Evolutionary conservation across 1,140 invertebrate species (phyloP).

Genomic region (Aphidius gifuensis): DNA sequence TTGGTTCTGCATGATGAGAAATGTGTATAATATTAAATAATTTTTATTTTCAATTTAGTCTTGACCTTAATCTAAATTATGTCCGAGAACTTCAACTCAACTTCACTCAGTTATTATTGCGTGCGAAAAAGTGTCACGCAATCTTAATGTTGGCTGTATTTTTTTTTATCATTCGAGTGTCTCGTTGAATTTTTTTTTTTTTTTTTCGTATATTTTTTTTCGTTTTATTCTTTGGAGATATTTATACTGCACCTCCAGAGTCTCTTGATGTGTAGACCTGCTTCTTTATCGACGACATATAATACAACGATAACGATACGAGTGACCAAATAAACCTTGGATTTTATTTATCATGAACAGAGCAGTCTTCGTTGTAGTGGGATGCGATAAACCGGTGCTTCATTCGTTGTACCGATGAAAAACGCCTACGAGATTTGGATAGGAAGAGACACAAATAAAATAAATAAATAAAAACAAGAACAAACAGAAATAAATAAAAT

Average conservation of each 20-base stretch:
- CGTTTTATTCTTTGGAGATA: too few species aligned
- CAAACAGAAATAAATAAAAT: too few species aligned
- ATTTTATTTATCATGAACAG: slow-evolving; percentile 34
- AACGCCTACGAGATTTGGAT: slow-evolving; percentile 22
- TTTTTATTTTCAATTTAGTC: too few species aligned
- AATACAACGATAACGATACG: slow-evolving; percentile 5
- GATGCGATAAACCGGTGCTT: slow-evolving; percentile 32
- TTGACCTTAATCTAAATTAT: too few species aligned
- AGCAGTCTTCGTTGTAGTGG: slow-evolving; percentile 27
- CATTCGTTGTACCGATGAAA: slow-evolving; percentile 15
- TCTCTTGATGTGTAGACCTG: neutral
- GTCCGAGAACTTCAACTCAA: neutral
- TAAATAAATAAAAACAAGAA: slow-evolving; percentile 7
- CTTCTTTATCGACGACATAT: slow-evolving; percentile 21
- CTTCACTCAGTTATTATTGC: neutral
- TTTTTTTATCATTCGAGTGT: neutral
- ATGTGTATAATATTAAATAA: too few species aligned
- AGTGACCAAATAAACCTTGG: slow-evolving; percentile 27
- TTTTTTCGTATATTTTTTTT: too few species aligned
- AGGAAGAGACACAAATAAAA: slow-evolving; percentile 12
- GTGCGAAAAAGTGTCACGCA: slow-evolving; percentile 13
- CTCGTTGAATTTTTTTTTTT: slow-evolving; percentile 1
- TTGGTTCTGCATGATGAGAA: too few species aligned
- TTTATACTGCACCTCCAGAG: neutral
- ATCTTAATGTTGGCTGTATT: neutral